Evolutionary conservation across 1,140 invertebrate species (phyloP), one percentile per base, ranked within the genome.

Genomic region (Zelostemma sp.): DNA sequence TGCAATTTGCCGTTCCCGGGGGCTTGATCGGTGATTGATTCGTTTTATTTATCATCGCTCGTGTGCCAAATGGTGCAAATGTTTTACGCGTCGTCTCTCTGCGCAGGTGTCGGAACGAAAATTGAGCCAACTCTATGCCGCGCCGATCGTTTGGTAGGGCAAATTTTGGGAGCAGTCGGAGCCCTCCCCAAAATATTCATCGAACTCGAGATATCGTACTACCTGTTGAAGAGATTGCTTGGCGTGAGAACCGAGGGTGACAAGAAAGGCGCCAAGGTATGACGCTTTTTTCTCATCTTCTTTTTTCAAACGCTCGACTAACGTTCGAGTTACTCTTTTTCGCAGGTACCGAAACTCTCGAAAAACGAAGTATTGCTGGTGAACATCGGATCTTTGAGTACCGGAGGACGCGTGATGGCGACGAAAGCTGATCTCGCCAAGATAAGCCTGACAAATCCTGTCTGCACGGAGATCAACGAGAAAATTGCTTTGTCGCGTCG

Each of bases 231-330:
- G 79, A 89, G 98, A 73, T 87, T 99, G 43, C 88, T 99, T 1
- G 98, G 98, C 41, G 98, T 99, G 0, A 92, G 97, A 81, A 99
- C 96, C 0, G 98, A 99, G 85, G 98, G 97, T 11, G 98, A 99
- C 77, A 99, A 99, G 81, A 99, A 99, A 84, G 98, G 94, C 18
- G 97, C 98, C 1, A 98, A 96, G 86, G 97, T 98, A 78, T 80
- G 16, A 8, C n/a, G n/a, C n/a, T n/a, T n/a, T n/a, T n/a, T n/a
- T n/a, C n/a, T n/a, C n/a, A n/a, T n/a, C n/a, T n/a, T n/a, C n/a
- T n/a, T n/a, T n/a, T n/a, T n/a, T n/a, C n/a, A n/a, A n/a, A n/a
- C n/a, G n/a, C n/a, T n/a, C n/a, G n/a, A n/a, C n/a, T 43, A 43
- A 16, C 5, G 11, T 6, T 11, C 3, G 25, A 65, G 40, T 46